Conservation (phyloP, 2,113 vertebrate genomes). For the Tautogolabrus adspersus region DNA sequence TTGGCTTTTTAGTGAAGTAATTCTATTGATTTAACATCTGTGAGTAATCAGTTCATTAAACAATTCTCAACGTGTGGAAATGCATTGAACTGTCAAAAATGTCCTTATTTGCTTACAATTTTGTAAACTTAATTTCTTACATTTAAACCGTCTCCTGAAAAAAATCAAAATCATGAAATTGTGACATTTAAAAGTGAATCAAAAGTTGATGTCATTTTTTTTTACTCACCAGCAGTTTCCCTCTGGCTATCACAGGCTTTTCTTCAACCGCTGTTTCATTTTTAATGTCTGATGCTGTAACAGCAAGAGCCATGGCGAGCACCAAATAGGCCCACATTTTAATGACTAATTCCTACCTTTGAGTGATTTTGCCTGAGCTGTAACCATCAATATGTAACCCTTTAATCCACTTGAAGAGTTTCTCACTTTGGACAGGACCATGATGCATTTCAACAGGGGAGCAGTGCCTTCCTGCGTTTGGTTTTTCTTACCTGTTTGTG, state of each 20-base stretch:
- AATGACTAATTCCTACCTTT: not conserved
- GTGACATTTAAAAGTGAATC: not conserved
- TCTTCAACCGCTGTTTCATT: slow-evolving; percentile 51
- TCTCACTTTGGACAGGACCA: slow-evolving; percentile 63
- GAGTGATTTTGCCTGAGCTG: not conserved
- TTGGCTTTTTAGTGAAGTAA: no score
- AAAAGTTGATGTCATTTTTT: not conserved
- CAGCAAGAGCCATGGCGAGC: slow-evolving; percentile 49
- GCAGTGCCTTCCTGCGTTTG: slow-evolving; percentile 1
- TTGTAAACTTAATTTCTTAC: no score
- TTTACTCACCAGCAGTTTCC: slow-evolving; percentile 81
- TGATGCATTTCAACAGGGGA: not conserved
- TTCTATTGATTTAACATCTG: no score
- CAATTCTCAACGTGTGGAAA: no score
- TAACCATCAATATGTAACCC: not conserved
- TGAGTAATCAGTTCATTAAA: no score
- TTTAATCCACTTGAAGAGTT: slow-evolving; percentile 11
- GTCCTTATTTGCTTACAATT: no score
- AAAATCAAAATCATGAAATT: not conserved
- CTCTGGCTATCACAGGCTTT: slow-evolving; percentile 71
- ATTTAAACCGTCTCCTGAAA: not conserved
- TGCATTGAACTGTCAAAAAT: no score
- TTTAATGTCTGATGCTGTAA: slow-evolving; percentile 23
- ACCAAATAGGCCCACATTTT: slow-evolving; percentile 76
- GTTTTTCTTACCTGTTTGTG: no score